Conservation (phyloP, 2,797 vertebrate genomes). For the Tinamus major region DNA sequence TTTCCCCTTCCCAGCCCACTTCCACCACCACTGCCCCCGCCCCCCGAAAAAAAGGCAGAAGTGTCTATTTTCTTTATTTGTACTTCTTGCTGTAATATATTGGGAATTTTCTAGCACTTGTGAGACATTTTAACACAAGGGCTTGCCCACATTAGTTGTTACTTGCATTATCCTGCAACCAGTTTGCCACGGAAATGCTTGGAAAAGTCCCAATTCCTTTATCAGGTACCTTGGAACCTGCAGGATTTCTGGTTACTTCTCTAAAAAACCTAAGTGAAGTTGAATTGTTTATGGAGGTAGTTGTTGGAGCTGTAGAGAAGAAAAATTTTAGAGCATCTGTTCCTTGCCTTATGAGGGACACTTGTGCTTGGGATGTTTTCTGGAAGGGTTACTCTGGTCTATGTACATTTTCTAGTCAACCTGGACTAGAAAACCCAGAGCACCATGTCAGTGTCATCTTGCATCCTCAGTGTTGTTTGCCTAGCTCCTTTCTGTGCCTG, state of each 20-base stretch:
- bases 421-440: background rate
- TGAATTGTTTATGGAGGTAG: background rate
- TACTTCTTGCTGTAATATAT: background rate
- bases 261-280: background rate
- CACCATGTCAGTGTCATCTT: background rate
- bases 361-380: background rate
- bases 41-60: background rate
- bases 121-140: background rate
- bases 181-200: background rate
- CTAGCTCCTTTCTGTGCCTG: background rate
- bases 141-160: background rate
- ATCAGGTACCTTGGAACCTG: background rate
- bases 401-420: background rate
- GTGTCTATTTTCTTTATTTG: background rate
- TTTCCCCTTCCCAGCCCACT: too few relatives aligned
- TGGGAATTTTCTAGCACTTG: background rate
- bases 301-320: background rate
- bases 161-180: background rate
- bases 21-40: too few relatives aligned
- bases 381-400: background rate
- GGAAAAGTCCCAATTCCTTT: background rate
- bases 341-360: background rate
- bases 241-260: background rate
- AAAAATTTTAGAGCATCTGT: background rate
- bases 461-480: background rate